phyloP scores from a whole-genome alignment of 1,140 invertebrate genomes.

The Lordiphosa stackelbergi region DNA sequence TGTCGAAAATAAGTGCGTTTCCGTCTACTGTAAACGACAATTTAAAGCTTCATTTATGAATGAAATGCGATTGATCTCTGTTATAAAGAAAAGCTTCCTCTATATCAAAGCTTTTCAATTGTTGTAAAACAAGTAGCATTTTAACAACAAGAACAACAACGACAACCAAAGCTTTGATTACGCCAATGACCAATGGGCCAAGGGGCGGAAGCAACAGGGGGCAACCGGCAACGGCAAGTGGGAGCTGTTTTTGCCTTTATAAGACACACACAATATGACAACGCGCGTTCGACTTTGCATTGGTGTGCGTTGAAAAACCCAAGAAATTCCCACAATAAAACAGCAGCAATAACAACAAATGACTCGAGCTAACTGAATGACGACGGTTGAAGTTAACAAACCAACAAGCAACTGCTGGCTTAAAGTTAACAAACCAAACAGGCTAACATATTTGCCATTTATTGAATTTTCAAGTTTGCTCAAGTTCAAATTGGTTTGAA shows the following conservation, averaged over 20 bases:
- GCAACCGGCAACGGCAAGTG: conserved; percentile 24
- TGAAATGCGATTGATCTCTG: conserved; percentile 51
- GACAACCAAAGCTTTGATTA: conserved; percentile 60
- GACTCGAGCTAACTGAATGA: conserved; percentile 20
- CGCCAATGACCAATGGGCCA: conserved; percentile 26
- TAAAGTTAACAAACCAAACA: conserved; percentile 65
- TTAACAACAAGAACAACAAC: conserved; percentile 24
- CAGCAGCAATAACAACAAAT: conserved; percentile 64
- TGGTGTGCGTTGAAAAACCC: conserved; percentile 76
- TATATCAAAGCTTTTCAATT: conserved; percentile 28
- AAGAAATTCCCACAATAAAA: conserved; percentile 77
- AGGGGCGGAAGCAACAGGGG: conserved; percentile 9
- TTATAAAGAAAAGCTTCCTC: conserved; percentile 28
- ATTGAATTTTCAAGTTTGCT: conserved; percentile 56
- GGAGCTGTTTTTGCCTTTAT: conserved; percentile 64
- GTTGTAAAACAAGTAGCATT: conserved; percentile 65
- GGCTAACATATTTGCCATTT: conserved; percentile 42
- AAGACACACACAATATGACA: conserved; percentile 51
- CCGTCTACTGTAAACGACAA: conserved; percentile 8
- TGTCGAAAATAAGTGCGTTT: neutral
- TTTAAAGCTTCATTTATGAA: conserved; percentile 62
- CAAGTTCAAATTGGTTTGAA: conserved; percentile 72
- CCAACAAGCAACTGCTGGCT: conserved; percentile 58
- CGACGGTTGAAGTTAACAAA: conserved; percentile 33
- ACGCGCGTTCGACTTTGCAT: conserved; percentile 26